A percentile compares a stretch with the other conserved stretches of the same genome.
These are phyloP conservation scores for Eublepharis macularius DNA, from an alignment of 2,113 vertebrate genomes.

Conservation along the genomic window DNA sequence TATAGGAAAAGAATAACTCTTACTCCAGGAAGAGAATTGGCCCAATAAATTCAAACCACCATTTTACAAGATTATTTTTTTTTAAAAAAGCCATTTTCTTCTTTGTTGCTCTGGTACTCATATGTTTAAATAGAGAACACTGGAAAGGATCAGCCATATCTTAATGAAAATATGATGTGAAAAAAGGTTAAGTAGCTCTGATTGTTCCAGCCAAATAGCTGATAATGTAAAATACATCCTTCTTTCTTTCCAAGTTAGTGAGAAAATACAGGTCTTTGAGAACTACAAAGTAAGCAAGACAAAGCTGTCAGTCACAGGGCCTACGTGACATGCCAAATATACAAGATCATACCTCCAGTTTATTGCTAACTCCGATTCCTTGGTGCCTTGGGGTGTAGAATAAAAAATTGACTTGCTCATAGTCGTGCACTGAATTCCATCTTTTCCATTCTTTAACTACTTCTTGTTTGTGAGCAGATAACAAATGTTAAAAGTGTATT, in stretches of 20 bases:
- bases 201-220: constrained; percentile 26
- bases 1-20: neutral
- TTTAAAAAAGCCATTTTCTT: constrained; percentile 63
- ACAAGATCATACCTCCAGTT: neutral
- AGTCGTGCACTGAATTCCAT: neutral
- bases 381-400: neutral
- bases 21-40: constrained; percentile 11
- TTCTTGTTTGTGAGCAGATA: neutral
- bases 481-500: neutral
- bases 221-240: neutral
- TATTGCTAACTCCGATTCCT: neutral
- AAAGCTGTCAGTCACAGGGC: constrained; percentile 1
- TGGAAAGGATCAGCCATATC: neutral
- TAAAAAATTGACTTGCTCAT: neutral
- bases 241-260: neutral
- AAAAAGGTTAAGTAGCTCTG: constrained; percentile 5
- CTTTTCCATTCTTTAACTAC: neutral
- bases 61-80: constrained; percentile 46
- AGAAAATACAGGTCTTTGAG: neutral
- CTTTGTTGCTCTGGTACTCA: constrained; percentile 48
- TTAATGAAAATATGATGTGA: constrained; percentile 7
- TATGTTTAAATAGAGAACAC: neutral
- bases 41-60: constrained; percentile 41
- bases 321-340: neutral
- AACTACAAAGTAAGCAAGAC: neutral